Evolutionary conservation across 2,113 vertebrate species (phyloP).

Genomic region (Alethe diademata): DNA sequence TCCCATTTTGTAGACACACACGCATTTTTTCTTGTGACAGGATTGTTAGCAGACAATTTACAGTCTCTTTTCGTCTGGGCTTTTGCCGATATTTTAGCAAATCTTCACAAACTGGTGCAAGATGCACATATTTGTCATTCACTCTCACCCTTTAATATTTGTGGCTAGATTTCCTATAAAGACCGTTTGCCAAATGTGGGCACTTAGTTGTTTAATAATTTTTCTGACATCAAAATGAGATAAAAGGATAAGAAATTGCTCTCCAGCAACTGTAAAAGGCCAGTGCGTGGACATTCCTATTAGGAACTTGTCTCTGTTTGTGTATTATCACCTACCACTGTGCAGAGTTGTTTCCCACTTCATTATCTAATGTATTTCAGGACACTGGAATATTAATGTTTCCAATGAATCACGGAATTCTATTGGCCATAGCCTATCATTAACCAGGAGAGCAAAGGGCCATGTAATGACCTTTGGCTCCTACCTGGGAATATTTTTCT

Average conservation of each 20-base stretch:
- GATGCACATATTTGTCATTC: background rate
- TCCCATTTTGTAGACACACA: background rate
- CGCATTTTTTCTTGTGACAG: background rate
- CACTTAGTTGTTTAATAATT: background rate
- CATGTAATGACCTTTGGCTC: background rate
- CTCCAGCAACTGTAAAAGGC: background rate
- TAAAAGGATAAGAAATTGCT: background rate
- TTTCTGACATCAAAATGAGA: background rate
- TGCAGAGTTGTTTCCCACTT: background rate
- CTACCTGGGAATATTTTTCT: background rate
- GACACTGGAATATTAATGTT: background rate
- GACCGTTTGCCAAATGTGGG: background rate
- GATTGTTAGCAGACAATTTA: background rate
- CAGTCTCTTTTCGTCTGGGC: background rate
- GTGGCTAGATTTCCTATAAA: background rate
- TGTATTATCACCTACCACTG: background rate
- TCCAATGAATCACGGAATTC: background rate
- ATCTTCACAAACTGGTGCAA: background rate
- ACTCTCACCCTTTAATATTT: background rate
- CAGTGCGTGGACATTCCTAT: background rate
- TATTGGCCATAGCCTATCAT: background rate
- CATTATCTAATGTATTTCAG: background rate
- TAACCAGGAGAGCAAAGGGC: constrained; percentile 25
- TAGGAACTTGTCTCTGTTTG: background rate
- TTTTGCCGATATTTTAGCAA: background rate